Base-by-base conservation (phyloP, 2,797 vertebrate species). In the Bradypus variegatus region DNA sequence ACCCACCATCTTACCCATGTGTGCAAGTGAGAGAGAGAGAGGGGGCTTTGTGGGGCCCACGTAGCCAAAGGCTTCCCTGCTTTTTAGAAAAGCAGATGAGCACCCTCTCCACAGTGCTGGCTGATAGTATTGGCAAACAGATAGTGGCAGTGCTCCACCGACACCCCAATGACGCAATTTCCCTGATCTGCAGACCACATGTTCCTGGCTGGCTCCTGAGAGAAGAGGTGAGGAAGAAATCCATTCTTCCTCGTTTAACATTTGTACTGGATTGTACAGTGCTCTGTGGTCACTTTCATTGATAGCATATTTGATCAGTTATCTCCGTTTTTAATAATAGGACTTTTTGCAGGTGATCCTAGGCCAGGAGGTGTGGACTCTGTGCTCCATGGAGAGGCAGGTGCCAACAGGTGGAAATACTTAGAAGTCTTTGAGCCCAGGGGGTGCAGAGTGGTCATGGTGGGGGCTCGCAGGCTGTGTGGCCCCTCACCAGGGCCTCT, bases 251-350 rank as follows among this genome's bases (percentile, higher is more conserved):
- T 31, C 12, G 33, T 8, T 80, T 82, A 84, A 31, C 48, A 3
- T 72, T 85, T 84, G 5, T 58, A 10, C 21, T 67, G 25, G 7
- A 38, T 21, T 92, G 10, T 45, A 48, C 29, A 78, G 18, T 45
- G 13, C 12, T 21, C 10, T 48, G 25, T 53, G 73, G 38, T 62
- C 31, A 19, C 73, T 55, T 86, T 79, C 73, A 33, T 41, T 81
- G 64, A 38, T 77, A 67, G 69, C 6, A 16, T 67, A 29, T 50
- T 93, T 93, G 45, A 62, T 60, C 76, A 53, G 48, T 45, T 15
- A 21, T 75, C 55, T 90, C 75, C 86, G 36, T 69, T 92, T 64
- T 55, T 65, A 75, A 48, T 31, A n/a, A 90, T 53, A 65, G 33
- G 81, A 79, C 53, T 65, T 82, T 80, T 55, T 64, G 3, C 81